phyloP scores from a whole-genome alignment of 2,797 vertebrate genomes.

The Sternarchorhynchus goeldii region DNA sequence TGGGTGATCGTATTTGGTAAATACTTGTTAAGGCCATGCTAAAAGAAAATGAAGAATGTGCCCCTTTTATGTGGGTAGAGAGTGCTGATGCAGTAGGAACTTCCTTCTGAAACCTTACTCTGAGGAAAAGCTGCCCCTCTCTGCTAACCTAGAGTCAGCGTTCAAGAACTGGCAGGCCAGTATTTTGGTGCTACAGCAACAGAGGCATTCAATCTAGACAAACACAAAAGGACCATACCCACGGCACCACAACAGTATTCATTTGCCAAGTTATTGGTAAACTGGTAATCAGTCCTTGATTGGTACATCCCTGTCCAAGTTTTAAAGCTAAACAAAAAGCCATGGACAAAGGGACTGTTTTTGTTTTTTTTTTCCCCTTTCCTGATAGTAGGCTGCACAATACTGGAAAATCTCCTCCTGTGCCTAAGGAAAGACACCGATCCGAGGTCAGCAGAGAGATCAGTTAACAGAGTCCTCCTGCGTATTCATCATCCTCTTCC shows the following conservation, averaged over 20 bases:
- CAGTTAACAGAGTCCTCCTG: slow-evolving; percentile 81
- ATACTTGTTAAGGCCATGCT: slow-evolving; percentile 28
- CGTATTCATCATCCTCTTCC: slow-evolving; percentile 84
- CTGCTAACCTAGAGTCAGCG: not conserved
- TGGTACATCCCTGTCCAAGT: slow-evolving; percentile 6
- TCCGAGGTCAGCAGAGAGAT: not conserved
- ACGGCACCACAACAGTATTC: not conserved
- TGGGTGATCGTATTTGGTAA: slow-evolving; percentile 6
- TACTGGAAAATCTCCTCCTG: slow-evolving; percentile 7
- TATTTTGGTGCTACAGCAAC: not conserved
- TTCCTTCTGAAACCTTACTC: not conserved
- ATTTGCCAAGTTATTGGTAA: not conserved
- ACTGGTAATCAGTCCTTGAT: not conserved
- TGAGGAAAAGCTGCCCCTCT: not conserved
- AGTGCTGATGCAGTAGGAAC: not conserved
- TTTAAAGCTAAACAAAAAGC: slow-evolving; percentile 20
- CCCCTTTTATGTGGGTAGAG: not conserved
- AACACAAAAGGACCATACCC: not conserved
- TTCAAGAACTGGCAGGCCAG: not conserved
- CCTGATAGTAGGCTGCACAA: not conserved
- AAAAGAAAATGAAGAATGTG: slow-evolving; percentile 10
- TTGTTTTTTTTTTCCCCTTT: no score
- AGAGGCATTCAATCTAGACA: not conserved
- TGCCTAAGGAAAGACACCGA: slow-evolving; percentile 11
- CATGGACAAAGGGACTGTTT: not conserved